Evolutionary conservation across 2,888 invertebrate species (phyloP), one percentile per base, ranked within the genome.

Genomic region (Parnassius smintheus): DNA sequence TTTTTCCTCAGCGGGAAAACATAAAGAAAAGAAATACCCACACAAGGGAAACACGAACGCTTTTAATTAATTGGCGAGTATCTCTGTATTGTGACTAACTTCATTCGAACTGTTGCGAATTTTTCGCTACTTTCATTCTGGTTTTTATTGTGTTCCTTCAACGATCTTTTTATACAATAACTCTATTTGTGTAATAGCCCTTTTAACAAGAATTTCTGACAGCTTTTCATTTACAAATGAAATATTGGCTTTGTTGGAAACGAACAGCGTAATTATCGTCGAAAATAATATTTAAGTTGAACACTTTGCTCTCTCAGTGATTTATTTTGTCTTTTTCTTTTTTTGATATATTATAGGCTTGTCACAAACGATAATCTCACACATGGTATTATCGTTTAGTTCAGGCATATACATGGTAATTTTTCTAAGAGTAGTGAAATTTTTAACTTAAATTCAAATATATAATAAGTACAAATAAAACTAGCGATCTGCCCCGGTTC

Each of bases 41-140:
- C 78, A 79, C 81, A 76, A 77, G 78, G 80, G 76, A 81, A 84
- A 86, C 84, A 83, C 75, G 83, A 76, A 74, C 74, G 75, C 66
- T 80, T 75, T 78, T 88, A 87, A 88, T 88, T 89, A 88, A 89
- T 88, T 87, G 85, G 76, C 70, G 76, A 77, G 69, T 73, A 78
- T 85, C 83, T 83, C 81, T 80, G 80, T 81, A 82, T 83, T 79
- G 80, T 78, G 80, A 82, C 74, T 72, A 79, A 77, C 71, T 78
- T 75, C 72, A 70, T 72, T 72, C 67, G 69, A 73, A 76, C 69
- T 72, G 73, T 65, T 66, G 67, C 66, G 62, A 70, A 67, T 71
- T 68, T 67, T 67, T 65, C 54, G 41, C 51, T 52, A 56, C 55
- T 18, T 63, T 59, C 58, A 58, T 50, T 44, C 48, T 13, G 25